phyloP scores from a whole-genome alignment of 1,140 invertebrate genomes.

The Drosophila novamexicana region DNA sequence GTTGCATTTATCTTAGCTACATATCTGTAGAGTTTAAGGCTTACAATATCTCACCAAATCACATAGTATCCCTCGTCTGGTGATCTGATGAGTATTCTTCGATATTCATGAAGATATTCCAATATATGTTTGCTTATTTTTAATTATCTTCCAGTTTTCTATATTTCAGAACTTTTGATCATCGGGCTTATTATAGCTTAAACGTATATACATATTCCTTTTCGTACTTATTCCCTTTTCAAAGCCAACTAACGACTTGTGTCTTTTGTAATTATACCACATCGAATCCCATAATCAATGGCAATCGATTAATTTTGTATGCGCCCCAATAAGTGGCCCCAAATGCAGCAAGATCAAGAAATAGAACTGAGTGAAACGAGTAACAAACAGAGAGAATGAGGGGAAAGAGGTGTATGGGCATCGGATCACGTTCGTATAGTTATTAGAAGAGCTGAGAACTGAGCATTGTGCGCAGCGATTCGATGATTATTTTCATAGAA shows the following conservation, averaged over 20 bases:
- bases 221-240: too few relatives aligned
- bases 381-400: neutral
- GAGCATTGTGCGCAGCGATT: slow-evolving; percentile 5
- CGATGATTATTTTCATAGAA: slow-evolving; percentile 55
- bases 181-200: neutral
- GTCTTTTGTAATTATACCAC: slow-evolving; percentile 10
- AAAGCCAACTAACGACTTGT: neutral
- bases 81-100: too few relatives aligned
- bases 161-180: too few relatives aligned
- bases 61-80: too few relatives aligned
- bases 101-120: too few relatives aligned
- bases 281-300: slow-evolving; percentile 45
- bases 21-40: too few relatives aligned
- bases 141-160: too few relatives aligned
- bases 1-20: too few relatives aligned
- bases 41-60: too few relatives aligned
- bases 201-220: neutral
- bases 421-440: slow-evolving; percentile 31
- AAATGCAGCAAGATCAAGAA: slow-evolving; percentile 1
- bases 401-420: neutral
- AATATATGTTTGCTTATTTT: too few relatives aligned
- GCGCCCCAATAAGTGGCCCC: slow-evolving; percentile 1
- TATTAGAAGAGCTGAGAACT: slow-evolving; percentile 32
- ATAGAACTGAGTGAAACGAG: neutral
- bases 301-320: slow-evolving; percentile 57